Base-by-base conservation (phyloP, 2,888 invertebrate species). In the Nectonema munidae region DNA sequence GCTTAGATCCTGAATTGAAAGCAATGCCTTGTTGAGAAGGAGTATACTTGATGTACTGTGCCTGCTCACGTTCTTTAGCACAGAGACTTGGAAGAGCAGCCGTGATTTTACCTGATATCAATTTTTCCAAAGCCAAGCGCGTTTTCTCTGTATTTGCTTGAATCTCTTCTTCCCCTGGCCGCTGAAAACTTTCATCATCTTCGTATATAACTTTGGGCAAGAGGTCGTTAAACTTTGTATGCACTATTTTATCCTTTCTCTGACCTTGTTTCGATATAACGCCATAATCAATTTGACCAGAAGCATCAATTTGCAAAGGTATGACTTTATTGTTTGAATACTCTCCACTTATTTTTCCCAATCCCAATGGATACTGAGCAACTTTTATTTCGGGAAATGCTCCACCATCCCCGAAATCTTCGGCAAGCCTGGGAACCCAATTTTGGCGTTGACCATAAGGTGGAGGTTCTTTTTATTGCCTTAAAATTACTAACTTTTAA, bases 351-450 rank as follows among this genome's bases (percentile, higher is more conserved):
- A 54, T 54, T 43, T 57, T 54, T 41, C 83, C 86, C 74, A 89
- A 74, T 5, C 69, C 71, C 41, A 89, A 56, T 0, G 95, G 95
- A 56, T 76, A 77, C 50, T 99, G 95, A 0, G 83, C 86, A 16
- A 83, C 72, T 49, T 71, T 73, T 44, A 89, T 76, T 60, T 95
- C 95, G 0, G 95, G 95, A 55, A 77, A 95, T 0, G 95, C 77
- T 18, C 95, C 95, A 1, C 95, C 95, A 66, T 89, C 89, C 52
- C 65, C 63, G 57, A 64, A 69, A 52, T 70, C 69, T 62, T 67
- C 73, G 37, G 68, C 66, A 37, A 62, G 64, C 37, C 86, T 61
- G 1, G 95, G 89, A 5, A 81, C 64, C 77, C 81, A 95, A 48
- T 76, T 77, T 56, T 70, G 68, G 45, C 95, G 65, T 50, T 77